Evolutionary conservation across 2,888 invertebrate genomes (phyloP), one percentile per base, ranked within the genome.

Genomic region (Linnaemya tessellans): DNA sequence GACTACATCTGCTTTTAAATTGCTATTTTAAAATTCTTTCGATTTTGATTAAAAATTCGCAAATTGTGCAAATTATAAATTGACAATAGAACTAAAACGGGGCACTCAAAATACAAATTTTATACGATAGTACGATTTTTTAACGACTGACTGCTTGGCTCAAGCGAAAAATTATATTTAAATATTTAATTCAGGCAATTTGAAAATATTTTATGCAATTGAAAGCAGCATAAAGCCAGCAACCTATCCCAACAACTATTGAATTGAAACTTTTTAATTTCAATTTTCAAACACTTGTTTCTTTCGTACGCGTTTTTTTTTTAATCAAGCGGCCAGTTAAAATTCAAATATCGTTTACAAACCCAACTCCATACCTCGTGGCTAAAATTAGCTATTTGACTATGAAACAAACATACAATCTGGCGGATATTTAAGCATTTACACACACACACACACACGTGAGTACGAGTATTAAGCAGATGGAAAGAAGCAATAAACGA

Each of bases 171-270:
- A 30, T 2, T 38, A 38, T 9, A 38, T 5, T 1, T 38, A 38
- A 38, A 38, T 38, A 38, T 5, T 9, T 9, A 56, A 35, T 18
- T 18, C n/a, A 60, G 10, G 7, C 9, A n/a, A 10, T n/a, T 58
- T 35, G 15, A 15, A 9, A 22, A 64, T 43, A 62, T 7, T 64
- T 43, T 15, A 9, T 15, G 10, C 1, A 58, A 18, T 18, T 25
- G 4, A 46, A 13, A 5, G 9, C 0, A 18, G n/a, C 7, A 43
- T 30, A 3, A 25, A 46, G 1, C 30, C 15, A 20, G 0, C 38
- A 68, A 68, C 78, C 78, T 78, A 68, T 68, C 78, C 20, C 78
- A 78, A 78, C 49, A 68, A 25, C 4, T 51, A 60, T 60, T 60
- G 38, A 68, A 56, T 68, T 78, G 10, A 68, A 68, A 60, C 35